These are phyloP conservation scores for Clivina fossor DNA, from an alignment of 2,888 invertebrate genomes.

Conservation along the genomic window DNA sequence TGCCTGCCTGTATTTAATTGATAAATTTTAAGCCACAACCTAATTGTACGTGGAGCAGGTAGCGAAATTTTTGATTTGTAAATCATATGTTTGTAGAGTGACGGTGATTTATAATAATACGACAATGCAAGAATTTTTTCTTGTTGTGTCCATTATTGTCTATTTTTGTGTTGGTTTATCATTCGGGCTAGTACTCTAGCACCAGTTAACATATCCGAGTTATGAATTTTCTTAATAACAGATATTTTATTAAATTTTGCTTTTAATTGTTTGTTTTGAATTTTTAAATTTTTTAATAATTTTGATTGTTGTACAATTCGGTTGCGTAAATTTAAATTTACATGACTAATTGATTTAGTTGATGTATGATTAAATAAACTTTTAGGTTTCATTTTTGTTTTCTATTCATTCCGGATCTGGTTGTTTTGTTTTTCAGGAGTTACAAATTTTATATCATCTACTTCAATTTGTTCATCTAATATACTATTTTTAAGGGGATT, in stretches of 20 bases:
- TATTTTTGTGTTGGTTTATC: neutral
- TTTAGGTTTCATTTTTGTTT: too few relatives aligned
- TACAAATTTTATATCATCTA: too few relatives aligned
- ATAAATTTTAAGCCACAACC: slow-evolving; percentile 41
- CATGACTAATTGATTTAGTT: neutral
- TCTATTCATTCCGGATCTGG: too few relatives aligned
- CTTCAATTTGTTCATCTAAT: too few relatives aligned
- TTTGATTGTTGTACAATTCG: neutral
- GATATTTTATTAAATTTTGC: neutral
- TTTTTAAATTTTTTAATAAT: slow-evolving; percentile 4
- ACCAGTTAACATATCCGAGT: neutral
- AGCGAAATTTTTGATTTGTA: slow-evolving; percentile 4
- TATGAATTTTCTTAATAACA: neutral
- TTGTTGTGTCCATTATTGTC: neutral
- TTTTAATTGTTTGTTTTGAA: neutral
- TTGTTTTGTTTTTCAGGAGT: too few relatives aligned
- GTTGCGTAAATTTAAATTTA: neutral
- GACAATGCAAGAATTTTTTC: slow-evolving; percentile 4
- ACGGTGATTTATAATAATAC: slow-evolving; percentile 5
- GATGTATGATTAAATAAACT: slow-evolving; percentile 32
- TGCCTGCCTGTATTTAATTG: slow-evolving; percentile 41
- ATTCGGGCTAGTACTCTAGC: neutral
- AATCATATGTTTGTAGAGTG: slow-evolving; percentile 1
- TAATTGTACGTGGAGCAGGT: slow-evolving; percentile 34
- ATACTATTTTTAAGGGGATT: too few relatives aligned